Evolutionary conservation across 1,140 invertebrate genomes (phyloP), one percentile per base, ranked within the genome.

Genomic region (Sesamia nonagrioides): DNA sequence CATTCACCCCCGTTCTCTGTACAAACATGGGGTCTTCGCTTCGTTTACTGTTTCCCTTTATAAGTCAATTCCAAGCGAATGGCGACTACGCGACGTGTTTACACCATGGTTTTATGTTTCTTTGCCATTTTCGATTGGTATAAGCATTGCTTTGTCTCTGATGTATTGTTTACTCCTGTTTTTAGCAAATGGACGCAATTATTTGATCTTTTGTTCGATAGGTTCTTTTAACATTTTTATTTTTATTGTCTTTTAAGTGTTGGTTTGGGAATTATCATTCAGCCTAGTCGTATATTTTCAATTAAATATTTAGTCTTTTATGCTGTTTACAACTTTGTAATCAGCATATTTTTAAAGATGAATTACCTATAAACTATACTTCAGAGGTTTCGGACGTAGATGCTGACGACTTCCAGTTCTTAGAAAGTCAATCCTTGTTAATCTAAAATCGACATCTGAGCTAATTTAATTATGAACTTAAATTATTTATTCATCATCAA

Each of bases 21-120:
- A 72, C 78, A 80, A 75, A 69, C 72, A 77, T 40, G 74, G 74
- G 76, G 78, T 73, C 71, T 73, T 75, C 60, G 74, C 75, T 40
- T 50, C 58, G 69, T 78, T 81, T 75, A 73, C 68, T 78, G 60
- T 61, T 66, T 72, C 61, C 52, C 60, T 80, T 81, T 81, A 78
- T 76, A 81, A 81, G 80, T 81, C 76, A 81, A 81, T 81, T 81
- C 75, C 76, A 40, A 15, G 61, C 52, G 60, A 74, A 78, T 50
- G 35, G 76, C 76, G 73, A 81, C 63, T 81, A 75, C 66, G 71
- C 50, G 68, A 81, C 80, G 74, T 81, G 80, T 81, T 81, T 81
- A 56, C 75, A 78, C 52, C 71, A 48, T 52, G 72, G 18, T 75
- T 78, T 78, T 78, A 77, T 80, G 75, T 71, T 78, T 61, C 33